Base-by-base conservation (phyloP, 1,140 invertebrate genomes). In the Mamestra configurata region DNA sequence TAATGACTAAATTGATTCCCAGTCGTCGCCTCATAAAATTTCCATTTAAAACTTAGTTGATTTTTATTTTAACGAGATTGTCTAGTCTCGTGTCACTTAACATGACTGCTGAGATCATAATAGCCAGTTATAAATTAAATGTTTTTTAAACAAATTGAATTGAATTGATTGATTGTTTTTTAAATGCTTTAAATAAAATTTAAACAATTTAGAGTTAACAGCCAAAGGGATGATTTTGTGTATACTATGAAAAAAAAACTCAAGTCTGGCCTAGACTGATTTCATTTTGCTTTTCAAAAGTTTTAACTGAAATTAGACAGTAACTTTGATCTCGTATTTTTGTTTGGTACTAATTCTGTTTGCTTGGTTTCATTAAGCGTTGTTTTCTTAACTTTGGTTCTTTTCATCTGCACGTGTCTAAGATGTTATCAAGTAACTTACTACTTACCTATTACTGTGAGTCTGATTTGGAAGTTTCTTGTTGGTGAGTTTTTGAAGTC, bases 371-470 rank as follows among this genome's bases (percentile, higher is more conserved):
- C 46, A 49, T 71, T 49, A 68, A 68, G 43, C 31, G 20, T 13
- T 46, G 13, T 68, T 68, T 43, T 13, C 40, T 49, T 7, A 46
- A 68, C 11, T 68, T 68, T 68, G 11, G 22, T 68, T 49, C 31
- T 20, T 64, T 37, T 40, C 20, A 24, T 59, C 11, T 27, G 24
- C 24, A 59, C 55, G 55, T 57, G 22, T 59, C 22, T 31, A 11
- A 64, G n/a, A 43, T 24, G 37, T 68, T 68, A 3, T 68, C 40
- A 46, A 43, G 20, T 22, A 68, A 95, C 97, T 97, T 96, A 99
- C 98, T 98, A 95, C 97, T 97, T 96, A 99, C 98, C 98, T 91
- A 98, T 98, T 82, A 99, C 98, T 85, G 98, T 98, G 84, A 99
- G 96, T 91, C 98, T 98, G 88, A 98, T 98, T 94, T 98, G 97